These are phyloP conservation scores for Calosoma granatense DNA, from an alignment of 1,140 invertebrate species.

Conservation along the genomic window DNA sequence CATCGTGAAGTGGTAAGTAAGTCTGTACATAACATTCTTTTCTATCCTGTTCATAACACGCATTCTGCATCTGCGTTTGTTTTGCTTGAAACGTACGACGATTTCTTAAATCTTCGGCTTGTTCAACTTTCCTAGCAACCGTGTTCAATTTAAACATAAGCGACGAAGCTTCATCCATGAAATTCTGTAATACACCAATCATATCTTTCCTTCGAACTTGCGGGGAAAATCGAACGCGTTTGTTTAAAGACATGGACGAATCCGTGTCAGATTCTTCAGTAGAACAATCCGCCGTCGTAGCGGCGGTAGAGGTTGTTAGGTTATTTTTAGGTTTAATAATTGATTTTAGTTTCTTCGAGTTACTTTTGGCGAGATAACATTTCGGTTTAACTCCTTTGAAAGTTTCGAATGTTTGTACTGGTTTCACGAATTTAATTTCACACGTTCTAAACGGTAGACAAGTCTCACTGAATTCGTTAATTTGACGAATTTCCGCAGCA, in stretches of 20 bases:
- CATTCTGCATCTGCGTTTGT: slow-evolving; percentile 21
- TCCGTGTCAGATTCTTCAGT: not conserved
- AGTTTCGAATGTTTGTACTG: not conserved
- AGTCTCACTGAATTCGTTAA: not conserved
- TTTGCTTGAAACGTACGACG: slow-evolving; percentile 26
- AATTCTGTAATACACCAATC: slow-evolving; percentile 28
- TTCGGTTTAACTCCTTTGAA: not conserved
- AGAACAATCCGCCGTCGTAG: not conserved
- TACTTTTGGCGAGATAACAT: not conserved
- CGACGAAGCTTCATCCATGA: slow-evolving; percentile 30
- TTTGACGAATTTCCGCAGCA: not conserved
- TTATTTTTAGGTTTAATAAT: slow-evolving; percentile 14
- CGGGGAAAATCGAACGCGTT: slow-evolving; percentile 25
- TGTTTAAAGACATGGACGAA: not conserved
- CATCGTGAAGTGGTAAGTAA: slow-evolving; percentile 13
- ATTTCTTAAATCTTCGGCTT: slow-evolving; percentile 19
- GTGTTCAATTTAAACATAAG: slow-evolving; percentile 27
- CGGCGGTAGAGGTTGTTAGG: not conserved
- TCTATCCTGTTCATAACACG: slow-evolving; percentile 1
- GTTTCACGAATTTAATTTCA: not conserved
- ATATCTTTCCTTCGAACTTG: slow-evolving; percentile 19
- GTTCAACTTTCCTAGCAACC: slow-evolving; percentile 20
- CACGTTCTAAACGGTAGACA: not conserved
- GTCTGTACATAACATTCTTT: slow-evolving; percentile 12
- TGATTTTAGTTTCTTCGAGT: slow-evolving; percentile 12